Base-by-base conservation (phyloP, 2,888 invertebrate genomes). In the Cosmia trapezina region DNA sequence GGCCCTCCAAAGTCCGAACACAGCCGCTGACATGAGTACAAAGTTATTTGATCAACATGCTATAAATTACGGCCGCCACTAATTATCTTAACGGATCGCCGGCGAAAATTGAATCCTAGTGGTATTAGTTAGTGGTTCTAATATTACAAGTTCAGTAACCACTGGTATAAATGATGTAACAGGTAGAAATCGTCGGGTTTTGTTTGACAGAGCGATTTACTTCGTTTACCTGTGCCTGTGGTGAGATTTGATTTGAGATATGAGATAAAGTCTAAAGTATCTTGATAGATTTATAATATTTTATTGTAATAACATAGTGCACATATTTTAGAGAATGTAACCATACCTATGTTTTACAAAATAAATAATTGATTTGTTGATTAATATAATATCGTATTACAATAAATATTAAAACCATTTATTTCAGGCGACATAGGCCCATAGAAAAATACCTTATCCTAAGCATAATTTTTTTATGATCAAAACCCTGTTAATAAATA, bases 1-100 rank as follows among this genome's bases (percentile, higher is more conserved):
- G 64, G 71, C 62, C 66, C 67, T 43, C 76, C 28, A 28, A 28
- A 28, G 28, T 28, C 28, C 47, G 62, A 79, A 72, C 80, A 73
- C 41, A 76, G 59, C 57, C 71, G 86, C 54, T 69, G 83, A 83
- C 86, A 76, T 59, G 78, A 75, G 64, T 53, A 72, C 73, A 70
- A 70, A 76, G 72, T 76, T 80, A 83, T 83, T 84, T 80, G 73
- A 83, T 84, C 75, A 80, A 80, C 73, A 73, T 76, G 86, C 66
- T 73, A 73, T 85, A 85, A 65, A 73, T 83, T 83, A 83, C 59
- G n/a, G 45, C n/a, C 12, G 41, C 54, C 59, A 57, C 69, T 80
- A 84, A 84, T 85, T 76, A 80, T 71, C 63, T 73, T 69, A 74
- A 78, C 80, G 59, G 74, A 68, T 66, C 37, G 33, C 14, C n/a